phyloP scores from a whole-genome alignment of 2,888 invertebrate species.

The Byasa hedistus region DNA sequence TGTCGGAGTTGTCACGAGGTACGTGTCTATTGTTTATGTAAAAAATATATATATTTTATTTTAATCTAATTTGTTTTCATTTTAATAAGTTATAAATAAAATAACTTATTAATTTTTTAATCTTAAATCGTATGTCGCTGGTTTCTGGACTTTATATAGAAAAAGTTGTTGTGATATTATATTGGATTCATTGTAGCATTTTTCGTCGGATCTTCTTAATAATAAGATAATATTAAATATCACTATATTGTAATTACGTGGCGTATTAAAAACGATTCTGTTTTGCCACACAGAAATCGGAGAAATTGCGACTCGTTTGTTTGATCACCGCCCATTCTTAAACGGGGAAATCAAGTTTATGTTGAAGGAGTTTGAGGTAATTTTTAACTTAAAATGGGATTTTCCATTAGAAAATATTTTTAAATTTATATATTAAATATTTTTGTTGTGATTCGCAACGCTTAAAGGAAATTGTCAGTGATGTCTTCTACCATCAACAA shows the following conservation, averaged over 20 bases:
- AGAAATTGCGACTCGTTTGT: slow-evolving; percentile 90
- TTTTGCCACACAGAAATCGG: slow-evolving; percentile 83
- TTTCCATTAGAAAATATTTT: not conserved
- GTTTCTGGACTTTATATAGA: not conserved
- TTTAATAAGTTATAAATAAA: not conserved
- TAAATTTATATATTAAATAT: too few species aligned
- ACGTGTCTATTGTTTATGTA: slow-evolving; percentile 37
- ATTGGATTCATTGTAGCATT: not conserved
- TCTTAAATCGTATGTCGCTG: not conserved
- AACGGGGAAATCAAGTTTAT: slow-evolving; percentile 92
- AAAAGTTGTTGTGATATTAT: not conserved
- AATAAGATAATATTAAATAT: not conserved
- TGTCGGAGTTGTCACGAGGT: slow-evolving; percentile 79
- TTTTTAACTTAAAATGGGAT: slow-evolving; percentile 23
- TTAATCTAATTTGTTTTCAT: not conserved
- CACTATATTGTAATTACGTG: not conserved
- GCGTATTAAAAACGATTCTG: not conserved
- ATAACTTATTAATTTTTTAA: not conserved
- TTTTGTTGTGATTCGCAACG: too few species aligned
- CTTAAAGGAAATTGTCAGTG: too few species aligned
- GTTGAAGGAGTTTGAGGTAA: slow-evolving; percentile 92
- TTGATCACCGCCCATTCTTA: slow-evolving; percentile 92
- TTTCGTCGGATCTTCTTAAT: not conserved
- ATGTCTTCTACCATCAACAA: too few species aligned
- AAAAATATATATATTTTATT: slow-evolving; percentile 1